phyloP scores from a whole-genome alignment of 1,140 invertebrate species.

The Hyles vespertilio region DNA sequence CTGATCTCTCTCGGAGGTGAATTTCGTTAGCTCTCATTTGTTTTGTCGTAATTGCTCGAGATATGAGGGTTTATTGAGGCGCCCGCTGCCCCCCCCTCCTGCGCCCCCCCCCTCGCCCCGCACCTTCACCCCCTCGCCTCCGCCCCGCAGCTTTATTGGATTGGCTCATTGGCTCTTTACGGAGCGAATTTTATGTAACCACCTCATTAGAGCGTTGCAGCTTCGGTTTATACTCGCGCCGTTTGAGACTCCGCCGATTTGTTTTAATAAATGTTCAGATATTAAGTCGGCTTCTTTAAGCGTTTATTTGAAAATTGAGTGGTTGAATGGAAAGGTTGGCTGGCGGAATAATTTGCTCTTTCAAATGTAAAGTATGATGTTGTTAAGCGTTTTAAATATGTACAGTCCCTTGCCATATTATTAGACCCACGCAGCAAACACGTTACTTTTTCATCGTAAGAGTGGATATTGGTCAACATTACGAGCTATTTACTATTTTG shows the following conservation, averaged over 20 bases:
- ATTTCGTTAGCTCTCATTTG: slow-evolving; percentile 70
- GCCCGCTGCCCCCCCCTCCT: slow-evolving; percentile 8
- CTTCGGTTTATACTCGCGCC: slow-evolving; percentile 4
- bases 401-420: too few species aligned
- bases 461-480: too few species aligned
- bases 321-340: too few species aligned
- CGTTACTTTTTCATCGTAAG: too few species aligned
- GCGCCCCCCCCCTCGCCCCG: slow-evolving; percentile 13
- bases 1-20: slow-evolving; percentile 48
- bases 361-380: too few species aligned
- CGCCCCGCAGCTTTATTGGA: slow-evolving; percentile 41
- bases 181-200: slow-evolving; percentile 35
- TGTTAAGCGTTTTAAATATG: too few species aligned
- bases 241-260: slow-evolving; percentile 8
- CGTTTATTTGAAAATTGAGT: too few species aligned
- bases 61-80: slow-evolving; percentile 45
- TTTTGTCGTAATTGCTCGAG: slow-evolving; percentile 64
- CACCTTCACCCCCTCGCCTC: slow-evolving; percentile 16
- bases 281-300: too few species aligned
- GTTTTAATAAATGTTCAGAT: too few species aligned
- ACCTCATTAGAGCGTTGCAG: slow-evolving; percentile 16
- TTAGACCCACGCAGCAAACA: too few species aligned
- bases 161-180: slow-evolving; percentile 44
- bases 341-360: too few species aligned
- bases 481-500: too few species aligned